Evolutionary conservation across 2,113 vertebrate genomes (phyloP).

Genomic region (Perca flavescens): DNA sequence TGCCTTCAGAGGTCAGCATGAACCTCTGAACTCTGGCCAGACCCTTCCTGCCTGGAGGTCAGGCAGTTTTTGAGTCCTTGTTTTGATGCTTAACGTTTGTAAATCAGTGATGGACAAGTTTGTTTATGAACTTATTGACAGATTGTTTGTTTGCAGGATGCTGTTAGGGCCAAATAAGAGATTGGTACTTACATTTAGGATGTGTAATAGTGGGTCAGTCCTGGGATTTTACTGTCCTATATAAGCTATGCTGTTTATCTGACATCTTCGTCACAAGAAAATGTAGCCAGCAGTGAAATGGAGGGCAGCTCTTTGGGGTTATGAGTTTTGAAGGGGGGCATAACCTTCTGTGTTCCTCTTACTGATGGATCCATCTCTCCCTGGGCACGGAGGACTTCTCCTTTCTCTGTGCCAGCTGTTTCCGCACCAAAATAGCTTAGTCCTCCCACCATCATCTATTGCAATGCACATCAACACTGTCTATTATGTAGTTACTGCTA

Average conservation of each 20-base stretch:
- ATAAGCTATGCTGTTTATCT: constrained; percentile 2
- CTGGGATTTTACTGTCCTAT: background rate
- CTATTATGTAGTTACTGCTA: constrained; percentile 3
- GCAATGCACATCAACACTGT: constrained; percentile 20
- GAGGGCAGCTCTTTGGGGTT: constrained; percentile 53
- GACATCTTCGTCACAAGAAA: background rate
- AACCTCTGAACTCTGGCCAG: constrained; percentile 62
- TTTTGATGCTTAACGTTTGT: constrained; percentile 29
- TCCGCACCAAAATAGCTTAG: constrained; percentile 68
- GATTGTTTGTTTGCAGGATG: background rate
- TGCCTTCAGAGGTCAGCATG: constrained; percentile 71
- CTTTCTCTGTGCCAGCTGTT: constrained; percentile 83
- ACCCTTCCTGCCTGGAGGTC: constrained; percentile 45
- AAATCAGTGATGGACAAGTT: background rate
- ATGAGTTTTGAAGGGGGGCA: constrained; percentile 56
- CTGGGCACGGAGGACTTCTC: constrained; percentile 80
- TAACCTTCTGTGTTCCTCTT: constrained; percentile 81
- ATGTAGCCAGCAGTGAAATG: background rate
- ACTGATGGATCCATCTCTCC: constrained; percentile 77
- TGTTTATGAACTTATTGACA: background rate
- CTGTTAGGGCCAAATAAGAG: background rate
- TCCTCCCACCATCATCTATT: constrained; percentile 20
- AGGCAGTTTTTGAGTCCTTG: constrained; percentile 72
- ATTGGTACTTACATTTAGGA: background rate
- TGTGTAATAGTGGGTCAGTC: background rate